These are phyloP conservation scores for Belonocnema kinseyi DNA, from an alignment of 1,140 invertebrate species.

Conservation along the genomic window DNA sequence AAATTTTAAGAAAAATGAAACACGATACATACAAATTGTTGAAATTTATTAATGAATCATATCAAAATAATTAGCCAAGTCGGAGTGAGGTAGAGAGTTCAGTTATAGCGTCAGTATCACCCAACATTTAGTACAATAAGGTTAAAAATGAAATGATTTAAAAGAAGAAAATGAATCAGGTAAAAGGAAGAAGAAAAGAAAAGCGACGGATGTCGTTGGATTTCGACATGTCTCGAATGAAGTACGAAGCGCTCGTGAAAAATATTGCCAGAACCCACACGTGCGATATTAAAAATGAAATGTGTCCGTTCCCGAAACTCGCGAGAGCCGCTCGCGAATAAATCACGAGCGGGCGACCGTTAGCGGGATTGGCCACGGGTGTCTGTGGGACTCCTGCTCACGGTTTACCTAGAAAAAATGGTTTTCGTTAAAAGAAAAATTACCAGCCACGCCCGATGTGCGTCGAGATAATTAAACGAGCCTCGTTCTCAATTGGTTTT, in stretches of 20 bases:
- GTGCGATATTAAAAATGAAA: slow-evolving; percentile 42
- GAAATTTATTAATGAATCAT: no score
- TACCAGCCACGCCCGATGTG: background rate
- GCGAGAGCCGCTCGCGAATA: slow-evolving; percentile 35
- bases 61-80: no score
- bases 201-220: background rate
- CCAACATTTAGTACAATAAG: no score
- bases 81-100: no score
- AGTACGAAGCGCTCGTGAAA: slow-evolving; percentile 1
- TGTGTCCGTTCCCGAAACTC: slow-evolving; percentile 34
- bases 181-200: background rate
- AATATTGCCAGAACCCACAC: slow-evolving; percentile 21
- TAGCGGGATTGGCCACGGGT: slow-evolving; percentile 34
- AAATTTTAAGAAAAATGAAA: no score
- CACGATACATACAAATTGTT: no score
- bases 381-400: slow-evolving; percentile 22
- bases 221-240: slow-evolving; percentile 1
- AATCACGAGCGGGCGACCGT: slow-evolving; percentile 35
- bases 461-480: background rate
- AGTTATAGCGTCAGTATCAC: no score
- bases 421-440: slow-evolving; percentile 31
- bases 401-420: slow-evolving; percentile 30
- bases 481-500: background rate
- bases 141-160: background rate
- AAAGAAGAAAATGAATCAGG: background rate